A percentile compares a stretch with the other conserved stretches of the same genome.
These are phyloP conservation scores for Bovichtus variegatus DNA, from an alignment of 2,797 vertebrate genomes.

Conservation along the genomic window DNA sequence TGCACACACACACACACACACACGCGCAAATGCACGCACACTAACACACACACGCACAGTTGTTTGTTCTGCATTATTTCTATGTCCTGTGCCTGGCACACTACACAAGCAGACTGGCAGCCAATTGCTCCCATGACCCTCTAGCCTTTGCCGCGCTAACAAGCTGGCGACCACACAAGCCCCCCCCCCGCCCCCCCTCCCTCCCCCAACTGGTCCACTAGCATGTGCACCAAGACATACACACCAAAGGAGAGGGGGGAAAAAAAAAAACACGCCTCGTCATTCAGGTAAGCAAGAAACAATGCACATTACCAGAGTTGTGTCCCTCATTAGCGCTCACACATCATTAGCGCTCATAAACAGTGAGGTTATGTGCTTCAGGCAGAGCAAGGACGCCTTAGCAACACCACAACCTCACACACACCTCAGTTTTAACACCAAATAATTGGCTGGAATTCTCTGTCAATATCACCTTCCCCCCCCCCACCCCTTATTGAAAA, in stretches of 20 bases:
- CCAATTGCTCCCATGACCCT: constrained; percentile 86
- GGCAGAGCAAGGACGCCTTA: constrained; percentile 34
- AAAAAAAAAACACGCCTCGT: constrained; percentile 14
- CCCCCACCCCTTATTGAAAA: background rate
- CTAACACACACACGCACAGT: constrained; percentile 43
- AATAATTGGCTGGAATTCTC: constrained; percentile 20
- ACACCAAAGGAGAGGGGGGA: background rate
- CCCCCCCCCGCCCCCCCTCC: constrained; percentile 64
- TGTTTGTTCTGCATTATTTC: constrained; percentile 82
- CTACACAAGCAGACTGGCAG: constrained; percentile 80
- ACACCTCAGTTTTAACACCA: constrained; percentile 26
- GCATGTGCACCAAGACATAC: constrained; percentile 31
- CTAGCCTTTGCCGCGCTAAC: constrained; percentile 84
- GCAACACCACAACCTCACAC: constrained; percentile 11
- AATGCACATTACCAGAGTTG: constrained; percentile 14
- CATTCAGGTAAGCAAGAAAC: constrained; percentile 49
- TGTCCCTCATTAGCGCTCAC: constrained; percentile 38
- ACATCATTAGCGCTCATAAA: constrained; percentile 43
- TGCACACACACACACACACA: background rate
- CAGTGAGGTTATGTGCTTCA: constrained; percentile 1
- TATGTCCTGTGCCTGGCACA: constrained; percentile 82
- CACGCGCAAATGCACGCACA: constrained; percentile 22
- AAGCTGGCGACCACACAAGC: constrained; percentile 83
- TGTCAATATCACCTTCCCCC: constrained; percentile 15
- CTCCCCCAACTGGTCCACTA: constrained; percentile 42